phyloP scores from a whole-genome alignment of 2,888 invertebrate genomes.

The Sceliomorpha sp. region DNA sequence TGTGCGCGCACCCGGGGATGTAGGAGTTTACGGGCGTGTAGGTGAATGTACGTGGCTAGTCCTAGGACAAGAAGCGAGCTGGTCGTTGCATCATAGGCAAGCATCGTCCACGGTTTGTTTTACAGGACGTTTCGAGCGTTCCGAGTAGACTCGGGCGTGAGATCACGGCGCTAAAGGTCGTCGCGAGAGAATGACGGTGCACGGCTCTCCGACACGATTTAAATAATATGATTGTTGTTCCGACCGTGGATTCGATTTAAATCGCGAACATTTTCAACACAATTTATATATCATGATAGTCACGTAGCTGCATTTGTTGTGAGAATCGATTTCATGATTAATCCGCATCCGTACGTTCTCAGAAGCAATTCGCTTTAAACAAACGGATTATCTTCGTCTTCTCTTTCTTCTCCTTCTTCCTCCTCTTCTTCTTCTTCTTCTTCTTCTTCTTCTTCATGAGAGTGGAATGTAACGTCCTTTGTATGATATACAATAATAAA shows the following conservation, averaged over 20 bases:
- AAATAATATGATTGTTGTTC: constrained; percentile 44
- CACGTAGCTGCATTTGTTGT: constrained; percentile 40
- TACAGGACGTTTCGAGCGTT: constrained; percentile 57
- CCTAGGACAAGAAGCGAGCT: constrained; percentile 11
- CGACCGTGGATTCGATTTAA: constrained; percentile 21
- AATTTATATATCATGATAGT: constrained; percentile 40
- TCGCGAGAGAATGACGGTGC: constrained; percentile 29
- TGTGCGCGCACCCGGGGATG: no score
- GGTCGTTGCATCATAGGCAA: constrained; percentile 49
- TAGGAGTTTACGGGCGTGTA: no score
- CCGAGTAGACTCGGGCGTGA: constrained; percentile 48
- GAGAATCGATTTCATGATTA: constrained; percentile 41
- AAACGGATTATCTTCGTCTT: no score
- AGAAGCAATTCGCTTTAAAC: no score
- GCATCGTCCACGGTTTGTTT: constrained; percentile 53
- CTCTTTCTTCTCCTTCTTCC: no score
- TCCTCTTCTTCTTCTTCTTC: no score
- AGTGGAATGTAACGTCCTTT: no score
- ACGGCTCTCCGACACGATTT: constrained; percentile 21
- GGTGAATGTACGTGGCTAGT: neutral
- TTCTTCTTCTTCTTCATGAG: no score
- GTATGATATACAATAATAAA: no score
- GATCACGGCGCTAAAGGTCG: constrained; percentile 52
- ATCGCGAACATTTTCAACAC: constrained; percentile 38
- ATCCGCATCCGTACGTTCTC: constrained; percentile 18